phyloP scores from a whole-genome alignment of 2,113 vertebrate genomes.

The Probosciger aterrimus region DNA sequence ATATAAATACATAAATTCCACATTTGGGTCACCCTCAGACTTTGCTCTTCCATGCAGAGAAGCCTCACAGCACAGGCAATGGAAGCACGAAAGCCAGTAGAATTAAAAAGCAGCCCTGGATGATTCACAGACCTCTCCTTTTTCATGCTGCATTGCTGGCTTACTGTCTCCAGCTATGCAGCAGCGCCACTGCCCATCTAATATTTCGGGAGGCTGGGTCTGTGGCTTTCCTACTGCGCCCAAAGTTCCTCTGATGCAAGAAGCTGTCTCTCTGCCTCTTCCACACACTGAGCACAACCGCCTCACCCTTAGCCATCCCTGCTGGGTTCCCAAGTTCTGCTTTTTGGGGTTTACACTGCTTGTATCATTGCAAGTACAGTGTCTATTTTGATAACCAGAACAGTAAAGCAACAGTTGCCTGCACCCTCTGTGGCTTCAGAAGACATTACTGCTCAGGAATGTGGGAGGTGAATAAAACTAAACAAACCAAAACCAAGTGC shows the following conservation, averaged over 20 bases:
- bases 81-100: background rate
- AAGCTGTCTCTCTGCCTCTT: background rate
- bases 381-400: background rate
- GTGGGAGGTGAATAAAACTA: background rate
- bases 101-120: background rate
- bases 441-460: background rate
- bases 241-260: background rate
- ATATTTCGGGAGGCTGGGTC: background rate
- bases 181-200: background rate
- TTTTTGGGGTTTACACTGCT: background rate
- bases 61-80: background rate
- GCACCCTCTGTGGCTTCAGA: background rate
- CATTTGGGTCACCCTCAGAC: background rate
- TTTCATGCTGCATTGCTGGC: background rate
- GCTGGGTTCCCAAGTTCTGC: background rate
- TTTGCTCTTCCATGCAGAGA: background rate
- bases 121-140: background rate
- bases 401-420: background rate
- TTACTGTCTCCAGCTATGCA: background rate
- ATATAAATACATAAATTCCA: background rate
- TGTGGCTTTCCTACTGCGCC: background rate
- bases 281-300: background rate
- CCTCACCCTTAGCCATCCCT: background rate
- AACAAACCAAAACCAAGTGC: background rate
- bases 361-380: background rate